Percentiles rank a stretch among this genome's conserved stretches.
Conservation (phyloP, 2,888 invertebrate species). For the Ophioninae sp. region DNA sequence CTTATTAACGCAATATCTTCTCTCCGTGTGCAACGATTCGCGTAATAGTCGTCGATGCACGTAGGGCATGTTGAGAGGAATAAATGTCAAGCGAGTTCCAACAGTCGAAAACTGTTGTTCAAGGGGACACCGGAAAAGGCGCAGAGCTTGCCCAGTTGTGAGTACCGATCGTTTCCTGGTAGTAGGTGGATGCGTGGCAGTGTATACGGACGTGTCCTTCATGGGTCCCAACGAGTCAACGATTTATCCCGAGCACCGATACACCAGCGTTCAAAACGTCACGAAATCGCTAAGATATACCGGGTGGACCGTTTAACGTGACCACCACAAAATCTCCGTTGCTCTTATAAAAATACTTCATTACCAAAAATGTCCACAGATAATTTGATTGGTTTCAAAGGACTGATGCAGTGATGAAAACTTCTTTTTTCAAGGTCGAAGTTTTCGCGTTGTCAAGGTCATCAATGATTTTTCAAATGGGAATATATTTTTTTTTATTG, state of each 20-base stretch:
- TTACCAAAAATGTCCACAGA: too few relatives aligned
- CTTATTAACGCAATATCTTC: background rate
- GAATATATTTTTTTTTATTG: too few relatives aligned
- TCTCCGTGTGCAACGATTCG: background rate
- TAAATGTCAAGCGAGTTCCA: slow-evolving; percentile 11
- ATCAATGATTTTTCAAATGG: too few relatives aligned
- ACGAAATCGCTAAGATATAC: background rate
- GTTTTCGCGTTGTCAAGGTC: too few relatives aligned
- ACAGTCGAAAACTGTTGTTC: slow-evolving; percentile 25
- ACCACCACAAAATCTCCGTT: too few relatives aligned
- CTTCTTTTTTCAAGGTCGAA: too few relatives aligned
- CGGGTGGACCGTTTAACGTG: too few relatives aligned
- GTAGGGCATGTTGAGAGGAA: slow-evolving; percentile 24
- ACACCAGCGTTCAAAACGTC: background rate
- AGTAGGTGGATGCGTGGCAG: background rate
- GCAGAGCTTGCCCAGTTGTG: slow-evolving; percentile 8
- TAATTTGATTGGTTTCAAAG: too few relatives aligned
- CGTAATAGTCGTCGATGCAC: background rate
- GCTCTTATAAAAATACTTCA: too few relatives aligned
- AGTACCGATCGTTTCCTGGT: background rate
- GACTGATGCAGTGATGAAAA: too few relatives aligned
- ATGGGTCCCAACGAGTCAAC: slow-evolving; percentile 5
- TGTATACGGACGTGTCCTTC: background rate
- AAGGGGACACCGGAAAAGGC: slow-evolving; percentile 43
- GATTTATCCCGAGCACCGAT: slow-evolving; percentile 25